Base-by-base conservation (phyloP, 2,888 invertebrate genomes). In the Eupeodes luniger region DNA sequence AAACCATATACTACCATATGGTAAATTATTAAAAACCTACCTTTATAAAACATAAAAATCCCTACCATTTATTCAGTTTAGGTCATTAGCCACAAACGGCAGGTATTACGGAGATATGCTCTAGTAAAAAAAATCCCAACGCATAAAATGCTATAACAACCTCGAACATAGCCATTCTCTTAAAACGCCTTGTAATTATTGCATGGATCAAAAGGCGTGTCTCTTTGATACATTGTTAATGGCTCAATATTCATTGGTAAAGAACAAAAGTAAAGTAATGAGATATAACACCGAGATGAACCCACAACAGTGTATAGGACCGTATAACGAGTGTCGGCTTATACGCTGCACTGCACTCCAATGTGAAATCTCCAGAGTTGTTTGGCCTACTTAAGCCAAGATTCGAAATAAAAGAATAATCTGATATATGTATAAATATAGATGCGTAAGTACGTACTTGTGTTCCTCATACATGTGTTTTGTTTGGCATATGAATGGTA, bases 401-500 rank as follows among this genome's bases (percentile, higher is more conserved):
- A 57, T 40, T 59, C 62, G 11, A 62, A 64, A 51, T 62, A 14
- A 57, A n/a, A 61, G 61, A 51, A 62, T 4, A 16, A 16, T 47
- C 27, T 27, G 66, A 6, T 14, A 77, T 27, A 49, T 64, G 11
- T 2, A 34, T 59, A 59, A 1, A 6, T 53, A 55, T 9, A 10
- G 2, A 0, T 12, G 27, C 5, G 3, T 55, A 16, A 9, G n/a
- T 62, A 44, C 51, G 14, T 27, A 34, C n/a, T 6, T 10, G 4
- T 27, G 4, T 27, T n/a, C 49, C 14, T 49, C 27, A 59, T 53
- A 64, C 61, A 16, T 77, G 74, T 40, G 77, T 77, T 75, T 80
- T 85, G 82, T 86, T 86, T 81, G 75, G 49, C 83, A 76, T 76
- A 79, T 87, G 86, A 87, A 87, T 87, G 47, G 49, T 87, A 87